Evolutionary conservation across 2,113 vertebrate genomes (phyloP), one percentile per base, ranked within the genome.

Genomic region (Romanogobio albipinnatus): DNA sequence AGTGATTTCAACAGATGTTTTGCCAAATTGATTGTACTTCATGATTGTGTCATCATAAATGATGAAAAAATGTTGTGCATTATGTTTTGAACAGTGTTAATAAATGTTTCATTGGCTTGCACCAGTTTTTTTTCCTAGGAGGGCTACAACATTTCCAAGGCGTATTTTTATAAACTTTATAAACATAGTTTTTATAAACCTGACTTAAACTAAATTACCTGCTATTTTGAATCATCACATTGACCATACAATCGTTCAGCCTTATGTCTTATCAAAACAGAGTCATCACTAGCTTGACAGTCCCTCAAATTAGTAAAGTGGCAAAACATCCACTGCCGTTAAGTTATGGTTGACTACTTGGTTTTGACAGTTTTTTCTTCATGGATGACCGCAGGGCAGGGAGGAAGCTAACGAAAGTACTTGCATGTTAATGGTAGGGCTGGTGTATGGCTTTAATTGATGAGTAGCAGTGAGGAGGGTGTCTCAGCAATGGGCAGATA

Each of bases 401-500:
- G 74, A 71, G 82, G 82, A 86, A 79, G 77, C 83, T 84, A 83
- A 86, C 19, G 85, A 78, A 86, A 89, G 84, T 84, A 24, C 36
- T 10, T 73, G 90, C 84, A 84, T 90, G 88, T 86, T 86, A 90
- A 90, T 86, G 89, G 90, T 74, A 14, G 90, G 82, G 90, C 90
- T 87, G 90, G 86, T 88, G 76, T 76, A 81, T 39, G 29, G 81
- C 56, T 81, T 89, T 92, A 90, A 92, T 91, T 92, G 87, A 93
- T 90, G 92, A 92, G 88, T 85, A 78, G 17, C 62, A 61, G 84
- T 91, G 91, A 89, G 88, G 87, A 92, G 92, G 91, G 89, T 94
- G 94, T 94, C 93, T 89, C 92, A 91, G 93, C 91, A 89, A 92
- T 94, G 93, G 93, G 93, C 91, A 26, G 80, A 83, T 76, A 70